Evolutionary conservation across 2,113 vertebrate species (phyloP).

Genomic region (Gopherus evgoodei): DNA sequence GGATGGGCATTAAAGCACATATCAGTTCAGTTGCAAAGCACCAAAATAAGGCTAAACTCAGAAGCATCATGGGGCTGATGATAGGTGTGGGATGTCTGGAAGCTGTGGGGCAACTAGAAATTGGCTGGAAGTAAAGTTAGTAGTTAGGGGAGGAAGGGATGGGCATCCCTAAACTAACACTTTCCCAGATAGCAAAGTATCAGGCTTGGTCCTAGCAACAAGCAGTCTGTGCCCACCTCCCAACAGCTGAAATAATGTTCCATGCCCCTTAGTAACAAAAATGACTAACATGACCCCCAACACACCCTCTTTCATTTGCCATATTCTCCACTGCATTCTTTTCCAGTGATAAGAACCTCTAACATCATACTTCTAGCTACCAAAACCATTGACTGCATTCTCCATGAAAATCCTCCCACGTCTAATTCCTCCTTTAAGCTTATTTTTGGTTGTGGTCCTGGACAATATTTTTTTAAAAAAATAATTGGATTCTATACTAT

Average conservation of each 20-base stretch:
- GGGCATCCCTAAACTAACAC: background rate
- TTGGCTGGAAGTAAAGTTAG: background rate
- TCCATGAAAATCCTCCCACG: background rate
- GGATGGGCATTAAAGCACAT: background rate
- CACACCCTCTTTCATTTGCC: background rate
- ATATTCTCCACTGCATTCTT: background rate
- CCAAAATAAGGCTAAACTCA: background rate
- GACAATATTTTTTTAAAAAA: background rate
- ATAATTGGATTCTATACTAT: background rate
- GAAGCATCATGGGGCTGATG: background rate
- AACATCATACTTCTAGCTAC: background rate
- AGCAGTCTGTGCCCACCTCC: background rate
- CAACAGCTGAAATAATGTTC: constrained; percentile 40
- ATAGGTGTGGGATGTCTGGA: background rate
- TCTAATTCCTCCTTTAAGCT: background rate
- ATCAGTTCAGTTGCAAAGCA: background rate
- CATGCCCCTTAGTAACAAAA: constrained; percentile 23
- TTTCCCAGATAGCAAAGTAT: background rate
- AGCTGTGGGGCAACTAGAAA: background rate
- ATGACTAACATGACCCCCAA: background rate
- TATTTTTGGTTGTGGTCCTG: fast-evolving
- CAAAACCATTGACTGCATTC: background rate
- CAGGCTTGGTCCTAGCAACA: constrained; percentile 53
- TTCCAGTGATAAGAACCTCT: background rate
- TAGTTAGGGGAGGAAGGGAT: background rate